phyloP scores from a whole-genome alignment of 2,797 vertebrate genomes.

The Sebastolobus altivelis region DNA sequence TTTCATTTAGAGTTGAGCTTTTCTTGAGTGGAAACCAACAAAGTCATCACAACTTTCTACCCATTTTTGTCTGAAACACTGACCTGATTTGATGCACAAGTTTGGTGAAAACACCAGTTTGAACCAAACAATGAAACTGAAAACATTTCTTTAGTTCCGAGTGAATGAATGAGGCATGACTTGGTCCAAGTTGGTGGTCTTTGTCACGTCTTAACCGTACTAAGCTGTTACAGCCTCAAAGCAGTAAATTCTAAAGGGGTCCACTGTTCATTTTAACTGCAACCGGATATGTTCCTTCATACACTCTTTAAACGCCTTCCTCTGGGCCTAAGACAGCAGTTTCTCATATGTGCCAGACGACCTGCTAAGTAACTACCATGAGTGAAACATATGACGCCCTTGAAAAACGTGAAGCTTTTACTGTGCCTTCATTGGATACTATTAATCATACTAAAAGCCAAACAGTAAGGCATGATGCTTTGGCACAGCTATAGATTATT shows the following conservation, averaged over 20 bases:
- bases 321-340: constrained; percentile 52
- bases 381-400: constrained; percentile 61
- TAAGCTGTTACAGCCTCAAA: constrained; percentile 28
- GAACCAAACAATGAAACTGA: constrained; percentile 14
- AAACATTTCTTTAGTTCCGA: not conserved
- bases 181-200: constrained; percentile 38
- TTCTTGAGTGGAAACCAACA: constrained; percentile 11
- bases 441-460: constrained; percentile 74
- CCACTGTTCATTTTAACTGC: constrained; percentile 55
- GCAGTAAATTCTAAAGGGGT: constrained; percentile 40
- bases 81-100: constrained; percentile 11
- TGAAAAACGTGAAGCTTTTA: constrained; percentile 66
- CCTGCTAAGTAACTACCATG: constrained; percentile 56
- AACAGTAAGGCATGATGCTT: constrained; percentile 38
- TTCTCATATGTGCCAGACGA: constrained; percentile 55
- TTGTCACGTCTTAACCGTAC: not conserved
- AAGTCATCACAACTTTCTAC: constrained; percentile 12
- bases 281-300: constrained; percentile 67
- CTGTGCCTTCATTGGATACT: constrained; percentile 53
- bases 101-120: not conserved
- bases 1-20: constrained; percentile 22
- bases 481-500: constrained; percentile 60
- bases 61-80: not conserved
- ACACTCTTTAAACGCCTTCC: constrained; percentile 72
- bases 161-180: constrained; percentile 1